phyloP scores from a whole-genome alignment of 2,113 vertebrate genomes.

The Planiliza haematocheilus region DNA sequence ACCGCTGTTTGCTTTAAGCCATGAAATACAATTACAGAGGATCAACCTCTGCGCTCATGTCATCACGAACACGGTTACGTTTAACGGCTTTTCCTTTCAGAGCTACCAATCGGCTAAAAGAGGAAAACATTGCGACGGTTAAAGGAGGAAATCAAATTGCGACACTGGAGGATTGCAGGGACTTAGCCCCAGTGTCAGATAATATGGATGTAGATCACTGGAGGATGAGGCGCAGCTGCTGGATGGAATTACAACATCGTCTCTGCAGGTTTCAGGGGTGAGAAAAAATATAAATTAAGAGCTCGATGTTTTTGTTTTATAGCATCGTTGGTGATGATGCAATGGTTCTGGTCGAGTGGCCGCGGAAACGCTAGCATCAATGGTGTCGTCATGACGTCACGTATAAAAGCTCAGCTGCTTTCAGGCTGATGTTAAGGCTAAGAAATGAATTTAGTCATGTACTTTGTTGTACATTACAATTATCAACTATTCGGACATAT shows the following conservation, averaged over 20 bases:
- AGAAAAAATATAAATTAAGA: no score
- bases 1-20: not conserved
- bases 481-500: no score
- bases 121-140: not conserved
- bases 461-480: no score
- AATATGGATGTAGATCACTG: constrained; percentile 25
- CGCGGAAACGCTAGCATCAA: no score
- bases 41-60: constrained; percentile 3
- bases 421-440: no score
- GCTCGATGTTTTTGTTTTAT: no score
- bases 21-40: constrained; percentile 27
- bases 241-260: not conserved
- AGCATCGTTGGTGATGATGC: no score
- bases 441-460: no score
- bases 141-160: constrained; percentile 29
- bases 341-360: no score
- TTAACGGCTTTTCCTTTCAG: not conserved
- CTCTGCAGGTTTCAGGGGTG: constrained; percentile 13
- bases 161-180: constrained; percentile 16
- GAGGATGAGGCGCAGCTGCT: constrained; percentile 25
- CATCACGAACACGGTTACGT: constrained; percentile 1
- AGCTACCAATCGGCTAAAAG: constrained; percentile 2
- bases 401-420: no score
- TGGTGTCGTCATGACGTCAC: no score
- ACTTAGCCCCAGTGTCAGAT: constrained; percentile 43